These are phyloP conservation scores for Drosophila nikananu DNA, from an alignment of 1,140 invertebrate species.

Conservation along the genomic window DNA sequence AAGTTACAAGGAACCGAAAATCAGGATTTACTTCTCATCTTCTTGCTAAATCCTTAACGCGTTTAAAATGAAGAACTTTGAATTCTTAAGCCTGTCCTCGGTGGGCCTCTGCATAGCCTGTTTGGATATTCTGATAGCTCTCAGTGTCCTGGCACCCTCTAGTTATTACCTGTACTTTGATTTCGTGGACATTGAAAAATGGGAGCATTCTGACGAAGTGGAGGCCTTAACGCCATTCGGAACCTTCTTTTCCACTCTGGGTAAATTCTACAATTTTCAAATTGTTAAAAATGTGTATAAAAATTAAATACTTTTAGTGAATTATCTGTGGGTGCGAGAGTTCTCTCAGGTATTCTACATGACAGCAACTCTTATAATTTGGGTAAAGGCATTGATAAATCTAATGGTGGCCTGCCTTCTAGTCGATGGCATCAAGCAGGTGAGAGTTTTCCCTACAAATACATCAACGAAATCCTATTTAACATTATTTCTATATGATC, in stretches of 20 bases:
- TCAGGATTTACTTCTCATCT: neutral
- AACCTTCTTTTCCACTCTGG: constrained; percentile 64
- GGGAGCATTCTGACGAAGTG: constrained; percentile 65
- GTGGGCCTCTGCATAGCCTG: constrained; percentile 73
- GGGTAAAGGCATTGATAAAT: constrained; percentile 81
- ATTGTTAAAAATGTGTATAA: neutral
- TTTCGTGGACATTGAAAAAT: constrained; percentile 67
- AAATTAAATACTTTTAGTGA: constrained; percentile 48
- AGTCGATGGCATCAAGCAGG: constrained; percentile 82
- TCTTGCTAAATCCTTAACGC: neutral
- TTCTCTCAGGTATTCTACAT: constrained; percentile 82
- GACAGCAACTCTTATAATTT: constrained; percentile 75
- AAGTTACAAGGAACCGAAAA: neutral
- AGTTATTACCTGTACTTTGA: constrained; percentile 76
- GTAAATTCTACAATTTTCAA: constrained; percentile 27
- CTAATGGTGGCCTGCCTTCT: constrained; percentile 75
- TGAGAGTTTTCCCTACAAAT: constrained; percentile 10
- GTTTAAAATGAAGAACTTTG: constrained; percentile 74
- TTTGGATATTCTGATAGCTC: constrained; percentile 61
- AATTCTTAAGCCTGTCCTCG: constrained; percentile 70
- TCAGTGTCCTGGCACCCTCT: constrained; percentile 59
- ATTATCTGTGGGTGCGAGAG: constrained; percentile 77
- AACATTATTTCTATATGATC: neutral
- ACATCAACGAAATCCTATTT: neutral
- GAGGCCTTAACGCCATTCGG: constrained; percentile 69